Conservation (phyloP, 2,797 vertebrate species). For the Harpagifer antarcticus region DNA sequence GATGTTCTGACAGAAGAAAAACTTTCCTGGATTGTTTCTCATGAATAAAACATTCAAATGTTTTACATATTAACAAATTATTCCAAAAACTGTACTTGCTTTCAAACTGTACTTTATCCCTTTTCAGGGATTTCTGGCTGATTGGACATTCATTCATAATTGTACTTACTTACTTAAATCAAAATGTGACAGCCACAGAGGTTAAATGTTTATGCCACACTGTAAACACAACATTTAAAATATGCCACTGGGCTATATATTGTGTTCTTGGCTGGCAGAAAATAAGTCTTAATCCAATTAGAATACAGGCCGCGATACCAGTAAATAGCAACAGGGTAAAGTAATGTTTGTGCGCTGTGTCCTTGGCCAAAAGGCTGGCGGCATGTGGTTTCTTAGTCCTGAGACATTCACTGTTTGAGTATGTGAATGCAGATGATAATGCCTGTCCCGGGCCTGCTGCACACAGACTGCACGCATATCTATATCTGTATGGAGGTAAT, state of each 20-base stretch:
- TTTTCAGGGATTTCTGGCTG: neutral
- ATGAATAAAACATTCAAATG: neutral
- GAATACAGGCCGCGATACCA: slow-evolving; percentile 24
- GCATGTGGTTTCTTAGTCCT: slow-evolving; percentile 24
- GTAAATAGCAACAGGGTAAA: slow-evolving; percentile 18
- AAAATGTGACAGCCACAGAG: slow-evolving; percentile 6
- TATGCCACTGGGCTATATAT: slow-evolving; percentile 12
- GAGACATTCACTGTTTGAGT: slow-evolving; percentile 16
- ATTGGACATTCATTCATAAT: neutral
- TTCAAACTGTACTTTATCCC: neutral
- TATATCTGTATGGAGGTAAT: slow-evolving; percentile 23
- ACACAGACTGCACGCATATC: slow-evolving; percentile 22
- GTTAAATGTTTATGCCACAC: slow-evolving; percentile 11
- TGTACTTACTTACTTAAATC: slow-evolving; percentile 7
- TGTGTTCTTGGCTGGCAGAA: slow-evolving; percentile 6
- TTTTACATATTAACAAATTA: neutral
- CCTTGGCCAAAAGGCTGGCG: slow-evolving; percentile 23
- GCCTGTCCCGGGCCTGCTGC: neutral
- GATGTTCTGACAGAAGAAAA: neutral
- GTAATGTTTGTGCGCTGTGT: slow-evolving; percentile 16
- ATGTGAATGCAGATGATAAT: slow-evolving; percentile 49
- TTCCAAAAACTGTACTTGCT: neutral
- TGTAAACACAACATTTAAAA: slow-evolving; percentile 21
- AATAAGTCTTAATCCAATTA: slow-evolving; percentile 25
- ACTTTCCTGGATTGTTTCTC: neutral